phyloP scores from a whole-genome alignment of 1,140 invertebrate genomes.

The Apocrypta bakeri region DNA sequence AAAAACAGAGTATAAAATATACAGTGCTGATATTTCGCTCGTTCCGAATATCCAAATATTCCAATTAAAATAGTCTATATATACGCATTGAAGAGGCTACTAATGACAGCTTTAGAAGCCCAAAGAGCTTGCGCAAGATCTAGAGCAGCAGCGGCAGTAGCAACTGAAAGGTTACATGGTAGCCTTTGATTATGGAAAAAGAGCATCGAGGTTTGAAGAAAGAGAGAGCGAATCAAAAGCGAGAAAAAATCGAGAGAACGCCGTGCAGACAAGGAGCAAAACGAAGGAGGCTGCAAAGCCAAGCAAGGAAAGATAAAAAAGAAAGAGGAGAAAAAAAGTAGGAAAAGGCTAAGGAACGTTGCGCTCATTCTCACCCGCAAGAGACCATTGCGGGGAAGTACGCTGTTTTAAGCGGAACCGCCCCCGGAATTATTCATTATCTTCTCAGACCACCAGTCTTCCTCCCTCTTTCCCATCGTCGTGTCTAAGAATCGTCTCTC shows the following conservation, averaged over 20 bases:
- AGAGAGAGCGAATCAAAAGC: conserved; percentile 31
- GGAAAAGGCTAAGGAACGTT: not conserved
- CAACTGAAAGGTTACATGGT: conserved; percentile 24
- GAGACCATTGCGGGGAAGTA: conserved; percentile 56
- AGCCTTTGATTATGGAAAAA: conserved; percentile 17
- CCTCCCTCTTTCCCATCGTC: conserved; percentile 51
- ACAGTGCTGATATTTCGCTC: not conserved
- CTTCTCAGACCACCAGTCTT: conserved; percentile 45
- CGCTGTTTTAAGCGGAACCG: conserved; percentile 65
- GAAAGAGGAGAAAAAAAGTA: not conserved
- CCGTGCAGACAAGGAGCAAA: not conserved
- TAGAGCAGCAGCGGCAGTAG: not conserved
- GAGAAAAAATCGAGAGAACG: conserved; percentile 7
- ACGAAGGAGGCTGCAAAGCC: not conserved
- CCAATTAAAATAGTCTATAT: conserved; percentile 5
- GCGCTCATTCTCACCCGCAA: conserved; percentile 40
- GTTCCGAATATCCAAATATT: not conserved
- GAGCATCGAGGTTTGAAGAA: not conserved
- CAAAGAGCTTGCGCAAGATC: not conserved
- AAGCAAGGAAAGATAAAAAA: not conserved
- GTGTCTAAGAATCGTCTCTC: conserved; percentile 44
- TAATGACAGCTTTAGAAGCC: not conserved
- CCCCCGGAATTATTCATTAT: conserved; percentile 71
- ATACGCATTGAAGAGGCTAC: not conserved
- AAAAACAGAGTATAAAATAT: not conserved